Base-by-base conservation (phyloP, 37 sponge, comb jelly and placozoan species). In the Chondrilla cf. caribensis region DNA sequence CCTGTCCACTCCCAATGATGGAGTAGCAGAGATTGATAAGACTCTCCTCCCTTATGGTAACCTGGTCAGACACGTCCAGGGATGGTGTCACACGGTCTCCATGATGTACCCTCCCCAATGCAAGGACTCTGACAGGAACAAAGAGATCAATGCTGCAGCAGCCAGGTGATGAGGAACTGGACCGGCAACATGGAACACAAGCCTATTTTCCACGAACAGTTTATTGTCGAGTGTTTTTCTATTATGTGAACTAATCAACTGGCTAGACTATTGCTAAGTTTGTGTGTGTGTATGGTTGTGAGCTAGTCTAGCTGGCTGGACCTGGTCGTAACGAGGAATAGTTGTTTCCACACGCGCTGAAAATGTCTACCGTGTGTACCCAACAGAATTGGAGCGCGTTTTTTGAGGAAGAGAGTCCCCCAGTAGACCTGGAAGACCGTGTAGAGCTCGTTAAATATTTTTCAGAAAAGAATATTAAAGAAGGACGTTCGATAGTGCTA, bases 1-100 rank as follows among this genome's bases (percentile, higher is more conserved):
- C 28, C 36, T 83, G 57, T 54, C 59, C 76, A 37, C 41, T 24
- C 84, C 84, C 59, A 83, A 83, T 14, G 84, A 83, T 35, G 84
- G 84, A 17, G 38, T 83, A 43, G 84, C 68, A 0, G 84, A 83
- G 58, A 40, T 57, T 19, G 31, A 31, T n/a, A 83, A 58, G 84
- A 83, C 84, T 22, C 8, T 40, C 2, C 58, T 83, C 1, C 58
- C 84, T 3, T 43, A 42, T 73, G 84, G 84, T 22, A 6, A 71
- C 35, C 38, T 19, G 22, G 58, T 71, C 21, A 55, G 33, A 0
- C 76, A 83, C 58, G 7, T 1, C 5, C 3, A 44, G 24, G 84
- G 84, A 18, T 38, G 76, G 38, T 83, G 84, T 39, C 84, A 83
- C 84, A 42, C 76, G 0, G 65, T 58, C 42, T 11, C 11, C 37